phyloP scores from a whole-genome alignment of 2,797 vertebrate genomes.

The Podargus strigoides region DNA sequence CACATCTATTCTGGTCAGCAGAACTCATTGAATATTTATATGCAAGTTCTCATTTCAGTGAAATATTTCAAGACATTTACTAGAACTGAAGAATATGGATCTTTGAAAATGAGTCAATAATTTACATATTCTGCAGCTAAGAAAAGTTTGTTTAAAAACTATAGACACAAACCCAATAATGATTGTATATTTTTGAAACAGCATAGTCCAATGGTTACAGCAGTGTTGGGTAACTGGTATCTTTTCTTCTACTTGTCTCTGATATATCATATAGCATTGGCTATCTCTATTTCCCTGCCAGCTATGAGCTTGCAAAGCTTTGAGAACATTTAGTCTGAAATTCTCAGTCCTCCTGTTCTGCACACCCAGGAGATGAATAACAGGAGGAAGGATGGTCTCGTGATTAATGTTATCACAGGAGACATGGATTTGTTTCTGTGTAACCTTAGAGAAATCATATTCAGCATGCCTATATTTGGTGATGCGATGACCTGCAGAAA shows the following conservation, averaged over 20 bases:
- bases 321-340: background rate
- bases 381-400: background rate
- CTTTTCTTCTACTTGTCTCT: background rate
- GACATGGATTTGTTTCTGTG: background rate
- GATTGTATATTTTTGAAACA: background rate
- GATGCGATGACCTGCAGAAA: background rate
- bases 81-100: slow-evolving; percentile 48
- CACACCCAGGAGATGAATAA: background rate
- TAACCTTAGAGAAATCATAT: background rate
- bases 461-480: background rate
- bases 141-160: slow-evolving; percentile 23
- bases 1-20: slow-evolving; percentile 76
- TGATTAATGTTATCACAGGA: background rate
- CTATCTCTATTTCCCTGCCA: background rate
- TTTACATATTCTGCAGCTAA: slow-evolving; percentile 37
- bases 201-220: background rate
- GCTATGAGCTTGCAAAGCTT: background rate
- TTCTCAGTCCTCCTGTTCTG: background rate
- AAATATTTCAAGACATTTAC: slow-evolving; percentile 70
- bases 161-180: background rate
- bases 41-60: slow-evolving; percentile 66
- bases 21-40: slow-evolving; percentile 76
- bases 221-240: background rate
- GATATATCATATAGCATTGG: background rate
- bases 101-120: slow-evolving; percentile 53